A percentile compares a stretch with the other conserved stretches of the same genome.
phyloP scores from a whole-genome alignment of 2,888 invertebrate genomes.

The Leptogaster cylindrica region DNA sequence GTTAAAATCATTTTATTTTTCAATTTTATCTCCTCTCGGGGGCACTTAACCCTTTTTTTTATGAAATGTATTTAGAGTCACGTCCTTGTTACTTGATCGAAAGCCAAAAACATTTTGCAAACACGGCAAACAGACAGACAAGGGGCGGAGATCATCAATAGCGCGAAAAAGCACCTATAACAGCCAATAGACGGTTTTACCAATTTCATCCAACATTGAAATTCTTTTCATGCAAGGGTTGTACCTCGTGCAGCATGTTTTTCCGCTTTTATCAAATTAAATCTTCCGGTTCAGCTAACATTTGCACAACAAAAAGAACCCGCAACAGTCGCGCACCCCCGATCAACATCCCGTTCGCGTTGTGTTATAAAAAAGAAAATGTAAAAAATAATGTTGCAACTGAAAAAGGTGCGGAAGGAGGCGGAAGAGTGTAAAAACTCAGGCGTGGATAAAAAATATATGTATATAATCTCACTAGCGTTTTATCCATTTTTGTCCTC shows the following conservation, averaged over 20 bases:
- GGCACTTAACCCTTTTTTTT: too few species aligned
- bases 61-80: too few species aligned
- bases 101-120: too few species aligned
- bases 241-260: slow-evolving; percentile 14
- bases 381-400: slow-evolving; percentile 37
- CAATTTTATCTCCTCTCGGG: too few species aligned
- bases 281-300: slow-evolving; percentile 45
- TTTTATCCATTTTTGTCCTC: slow-evolving; percentile 7
- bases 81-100: too few species aligned
- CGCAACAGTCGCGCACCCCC: background rate
- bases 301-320: slow-evolving; percentile 41
- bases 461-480: slow-evolving; percentile 14
- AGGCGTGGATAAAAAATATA: too few species aligned
- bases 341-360: background rate
- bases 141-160: slow-evolving; percentile 12
- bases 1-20: too few species aligned
- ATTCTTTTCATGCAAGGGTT: slow-evolving; percentile 32
- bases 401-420: slow-evolving; percentile 11
- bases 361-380: slow-evolving; percentile 36
- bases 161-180: slow-evolving; percentile 24
- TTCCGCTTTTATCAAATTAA: slow-evolving; percentile 45
- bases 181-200: slow-evolving; percentile 30
- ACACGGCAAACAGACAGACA: too few species aligned
- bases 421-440: background rate
- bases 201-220: slow-evolving; percentile 31